Evolutionary conservation across 2,113 vertebrate genomes (phyloP).

Genomic region (Zosterops japonicus): DNA sequence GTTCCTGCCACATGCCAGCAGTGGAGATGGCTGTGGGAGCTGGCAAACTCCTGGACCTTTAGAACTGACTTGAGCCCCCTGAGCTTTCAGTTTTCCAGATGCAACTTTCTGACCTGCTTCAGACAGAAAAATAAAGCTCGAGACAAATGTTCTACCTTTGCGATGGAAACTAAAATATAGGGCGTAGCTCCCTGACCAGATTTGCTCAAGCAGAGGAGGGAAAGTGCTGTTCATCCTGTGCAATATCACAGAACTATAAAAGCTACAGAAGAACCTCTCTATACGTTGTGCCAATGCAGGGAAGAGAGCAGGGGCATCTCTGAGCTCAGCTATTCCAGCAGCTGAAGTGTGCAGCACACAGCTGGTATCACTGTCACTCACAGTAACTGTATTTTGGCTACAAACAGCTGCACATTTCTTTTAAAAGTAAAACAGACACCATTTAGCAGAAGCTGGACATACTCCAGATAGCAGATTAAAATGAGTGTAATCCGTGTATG

Average conservation of each 20-base stretch:
- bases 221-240: background rate
- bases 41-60: background rate
- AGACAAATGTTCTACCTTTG: background rate
- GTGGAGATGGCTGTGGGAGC: accelerated
- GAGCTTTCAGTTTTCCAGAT: background rate
- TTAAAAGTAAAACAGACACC: background rate
- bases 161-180: background rate
- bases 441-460: constrained; percentile 4
- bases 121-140: background rate
- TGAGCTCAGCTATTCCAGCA: background rate
- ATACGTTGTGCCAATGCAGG: background rate
- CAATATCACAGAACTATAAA: background rate
- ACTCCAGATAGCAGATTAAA: constrained; percentile 15
- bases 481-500: background rate
- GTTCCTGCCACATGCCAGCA: background rate
- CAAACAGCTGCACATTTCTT: constrained; percentile 26
- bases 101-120: background rate
- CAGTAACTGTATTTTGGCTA: background rate
- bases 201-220: background rate
- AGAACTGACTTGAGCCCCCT: background rate
- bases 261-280: background rate
- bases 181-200: background rate
- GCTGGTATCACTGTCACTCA: background rate
- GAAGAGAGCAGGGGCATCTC: background rate
- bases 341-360: background rate